These are phyloP conservation scores for Cephus sareptanus DNA, from an alignment of 2,888 invertebrate genomes.

Conservation along the genomic window DNA sequence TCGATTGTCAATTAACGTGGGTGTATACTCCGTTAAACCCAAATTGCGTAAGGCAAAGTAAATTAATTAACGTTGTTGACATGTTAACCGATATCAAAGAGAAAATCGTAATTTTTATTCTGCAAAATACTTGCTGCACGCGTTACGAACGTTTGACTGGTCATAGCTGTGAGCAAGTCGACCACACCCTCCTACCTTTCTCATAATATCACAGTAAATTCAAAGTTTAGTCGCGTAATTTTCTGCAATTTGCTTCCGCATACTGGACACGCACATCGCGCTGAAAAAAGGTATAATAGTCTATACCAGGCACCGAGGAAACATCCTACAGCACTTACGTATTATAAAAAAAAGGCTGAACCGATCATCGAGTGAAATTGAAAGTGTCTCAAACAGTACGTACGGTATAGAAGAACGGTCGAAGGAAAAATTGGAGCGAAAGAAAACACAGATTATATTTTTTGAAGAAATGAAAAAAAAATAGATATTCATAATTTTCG, in stretches of 20 bases:
- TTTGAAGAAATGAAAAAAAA: background rate
- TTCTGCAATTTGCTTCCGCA: constrained; percentile 7
- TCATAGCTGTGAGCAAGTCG: constrained; percentile 36
- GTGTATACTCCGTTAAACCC: background rate
- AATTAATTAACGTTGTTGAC: background rate
- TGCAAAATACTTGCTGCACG: constrained; percentile 41
- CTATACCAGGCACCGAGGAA: background rate
- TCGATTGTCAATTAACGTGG: background rate
- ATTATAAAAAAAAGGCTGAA: background rate
- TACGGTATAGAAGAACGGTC: background rate
- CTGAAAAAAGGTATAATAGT: background rate
- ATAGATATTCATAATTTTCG: background rate
- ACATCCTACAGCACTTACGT: background rate
- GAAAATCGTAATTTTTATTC: background rate
- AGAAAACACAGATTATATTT: background rate
- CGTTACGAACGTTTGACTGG: constrained; percentile 35
- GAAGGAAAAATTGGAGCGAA: constrained; percentile 6
- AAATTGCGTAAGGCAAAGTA: background rate
- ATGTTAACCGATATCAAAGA: background rate
- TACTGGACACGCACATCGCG: constrained; percentile 3
- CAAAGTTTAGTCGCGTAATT: constrained; percentile 14
- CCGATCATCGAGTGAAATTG: background rate
- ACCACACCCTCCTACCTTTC: constrained; percentile 46
- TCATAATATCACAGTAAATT: constrained; percentile 13
- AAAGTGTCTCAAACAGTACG: background rate